A percentile compares a stretch with the other conserved stretches of the same genome.
Conservation (phyloP, 2,113 vertebrate genomes). For the Fulica atra region DNA sequence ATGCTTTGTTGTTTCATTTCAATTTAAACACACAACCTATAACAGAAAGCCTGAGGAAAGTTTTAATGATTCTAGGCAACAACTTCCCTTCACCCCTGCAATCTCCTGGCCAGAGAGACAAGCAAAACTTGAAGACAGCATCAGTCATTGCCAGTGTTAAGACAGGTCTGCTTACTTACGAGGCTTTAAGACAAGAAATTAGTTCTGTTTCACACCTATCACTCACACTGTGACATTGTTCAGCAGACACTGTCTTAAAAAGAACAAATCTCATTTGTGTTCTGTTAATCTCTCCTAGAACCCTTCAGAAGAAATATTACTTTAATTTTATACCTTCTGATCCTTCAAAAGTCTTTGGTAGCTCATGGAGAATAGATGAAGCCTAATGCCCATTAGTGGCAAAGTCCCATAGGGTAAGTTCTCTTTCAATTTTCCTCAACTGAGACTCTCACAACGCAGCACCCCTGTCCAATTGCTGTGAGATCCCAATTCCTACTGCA, state of each 20-base stretch:
- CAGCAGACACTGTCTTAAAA: not conserved
- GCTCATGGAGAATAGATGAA: not conserved
- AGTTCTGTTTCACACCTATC: not conserved
- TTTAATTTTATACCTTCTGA: constrained; percentile 20
- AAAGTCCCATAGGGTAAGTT: not conserved
- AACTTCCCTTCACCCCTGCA: not conserved
- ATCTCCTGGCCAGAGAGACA: not conserved
- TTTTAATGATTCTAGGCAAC: not conserved
- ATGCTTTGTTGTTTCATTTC: not conserved
- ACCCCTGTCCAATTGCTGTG: not conserved
- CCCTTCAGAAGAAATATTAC: constrained; percentile 30
- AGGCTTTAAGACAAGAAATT: not conserved
- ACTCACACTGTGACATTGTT: not conserved
- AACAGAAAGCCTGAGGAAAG: not conserved
- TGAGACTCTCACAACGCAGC: not conserved
- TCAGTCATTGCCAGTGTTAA: not conserved
- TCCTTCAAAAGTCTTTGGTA: constrained; percentile 6
- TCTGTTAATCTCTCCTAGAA: not conserved
- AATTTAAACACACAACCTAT: not conserved
- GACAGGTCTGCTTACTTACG: not conserved
- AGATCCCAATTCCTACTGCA: not conserved
- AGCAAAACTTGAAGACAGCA: not conserved
- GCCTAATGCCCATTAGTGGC: not conserved
- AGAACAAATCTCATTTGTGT: not conserved
- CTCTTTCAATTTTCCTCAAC: not conserved